These are phyloP conservation scores for Galemys pyrenaicus DNA, from an alignment of 2,113 vertebrate species.

Conservation along the genomic window DNA sequence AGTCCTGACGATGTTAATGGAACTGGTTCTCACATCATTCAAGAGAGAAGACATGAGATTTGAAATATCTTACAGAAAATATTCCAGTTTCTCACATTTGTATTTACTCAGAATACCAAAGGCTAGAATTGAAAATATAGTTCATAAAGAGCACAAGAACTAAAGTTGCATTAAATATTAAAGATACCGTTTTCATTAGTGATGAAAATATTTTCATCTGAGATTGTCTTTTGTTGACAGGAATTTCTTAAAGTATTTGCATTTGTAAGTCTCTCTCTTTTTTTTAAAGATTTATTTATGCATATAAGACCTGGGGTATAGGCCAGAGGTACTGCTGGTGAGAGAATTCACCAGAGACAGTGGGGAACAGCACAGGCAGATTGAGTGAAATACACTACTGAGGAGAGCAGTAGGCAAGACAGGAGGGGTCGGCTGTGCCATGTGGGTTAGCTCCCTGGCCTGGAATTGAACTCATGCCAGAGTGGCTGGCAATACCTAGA, in stretches of 20 bases:
- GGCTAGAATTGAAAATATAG: constrained; percentile 53
- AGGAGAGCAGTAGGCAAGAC: too few species aligned
- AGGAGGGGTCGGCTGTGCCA: too few species aligned
- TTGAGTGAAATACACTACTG: too few species aligned
- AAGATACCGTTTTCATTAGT: constrained; percentile 51
- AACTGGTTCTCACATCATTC: not conserved
- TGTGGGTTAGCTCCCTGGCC: too few species aligned
- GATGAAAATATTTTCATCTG: constrained; percentile 64
- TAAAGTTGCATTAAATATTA: constrained; percentile 72
- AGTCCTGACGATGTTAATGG: not conserved
- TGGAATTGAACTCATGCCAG: too few species aligned
- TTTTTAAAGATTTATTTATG: too few species aligned
- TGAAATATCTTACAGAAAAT: constrained; percentile 50
- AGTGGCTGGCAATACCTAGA: too few species aligned
- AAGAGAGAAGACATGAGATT: constrained; percentile 1
- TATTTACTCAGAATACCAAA: constrained; percentile 60
- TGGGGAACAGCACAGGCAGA: too few species aligned
- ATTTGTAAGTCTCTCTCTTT: constrained; percentile 30
- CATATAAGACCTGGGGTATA: too few species aligned
- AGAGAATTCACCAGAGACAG: too few species aligned
- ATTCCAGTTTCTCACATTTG: constrained; percentile 57
- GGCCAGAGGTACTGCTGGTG: too few species aligned
- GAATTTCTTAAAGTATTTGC: constrained; percentile 54
- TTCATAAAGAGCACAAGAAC: constrained; percentile 59
- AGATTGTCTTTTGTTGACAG: constrained; percentile 59